Evolutionary conservation across 2,797 vertebrate species (phyloP).

Genomic region (Falco naumanni): DNA sequence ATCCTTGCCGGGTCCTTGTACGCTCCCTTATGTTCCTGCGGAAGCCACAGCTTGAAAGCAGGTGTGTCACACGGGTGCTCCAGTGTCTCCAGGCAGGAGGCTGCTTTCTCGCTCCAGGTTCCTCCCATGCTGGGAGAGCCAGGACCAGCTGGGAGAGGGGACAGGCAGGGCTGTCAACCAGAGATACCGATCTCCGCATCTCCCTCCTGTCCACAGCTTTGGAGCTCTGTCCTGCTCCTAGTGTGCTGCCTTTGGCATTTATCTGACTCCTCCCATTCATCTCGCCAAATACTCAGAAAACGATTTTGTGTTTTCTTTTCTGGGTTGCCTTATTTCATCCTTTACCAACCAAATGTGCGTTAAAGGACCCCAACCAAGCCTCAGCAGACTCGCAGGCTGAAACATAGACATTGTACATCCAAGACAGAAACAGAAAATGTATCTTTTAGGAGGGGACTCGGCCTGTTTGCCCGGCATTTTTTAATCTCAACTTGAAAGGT

Average conservation of each 20-base stretch:
- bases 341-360: background rate
- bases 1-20: background rate
- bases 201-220: background rate
- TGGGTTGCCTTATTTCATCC: background rate
- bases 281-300: background rate
- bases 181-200: rapidly evolving
- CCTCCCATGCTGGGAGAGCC: background rate
- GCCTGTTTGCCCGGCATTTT: background rate
- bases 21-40: rapidly evolving
- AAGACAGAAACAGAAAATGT: background rate
- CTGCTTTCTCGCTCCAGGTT: background rate
- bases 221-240: background rate
- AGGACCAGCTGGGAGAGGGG: background rate
- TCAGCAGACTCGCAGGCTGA: background rate
- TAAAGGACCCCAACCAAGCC: background rate
- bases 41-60: background rate
- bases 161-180: background rate
- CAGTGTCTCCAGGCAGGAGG: rapidly evolving
- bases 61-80: background rate
- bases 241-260: background rate
- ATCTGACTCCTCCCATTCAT: background rate
- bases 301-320: background rate
- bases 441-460: background rate
- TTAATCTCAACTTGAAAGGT: background rate
- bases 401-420: rapidly evolving